phyloP scores from a whole-genome alignment of 2,113 vertebrate genomes.

The Montifringilla adamsi region DNA sequence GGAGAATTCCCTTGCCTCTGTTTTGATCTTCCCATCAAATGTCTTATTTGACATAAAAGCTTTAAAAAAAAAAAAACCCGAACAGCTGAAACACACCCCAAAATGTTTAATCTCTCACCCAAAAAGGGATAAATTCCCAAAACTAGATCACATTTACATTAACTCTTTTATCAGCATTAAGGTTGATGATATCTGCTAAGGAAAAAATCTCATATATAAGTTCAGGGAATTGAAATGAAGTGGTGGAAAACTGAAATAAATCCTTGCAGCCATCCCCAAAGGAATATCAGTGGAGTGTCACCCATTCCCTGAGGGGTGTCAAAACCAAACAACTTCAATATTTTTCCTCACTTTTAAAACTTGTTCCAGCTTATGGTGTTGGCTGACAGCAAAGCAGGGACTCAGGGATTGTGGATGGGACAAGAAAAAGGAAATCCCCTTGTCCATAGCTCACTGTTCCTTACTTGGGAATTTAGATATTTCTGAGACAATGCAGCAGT shows the following conservation, averaged over 20 bases:
- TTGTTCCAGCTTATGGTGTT: background rate
- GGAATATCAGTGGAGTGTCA: background rate
- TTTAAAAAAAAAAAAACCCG: background rate
- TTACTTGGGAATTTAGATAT: background rate
- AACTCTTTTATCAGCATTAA: background rate
- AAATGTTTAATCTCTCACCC: background rate
- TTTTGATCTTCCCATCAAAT: background rate
- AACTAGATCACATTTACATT: background rate
- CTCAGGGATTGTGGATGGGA: background rate
- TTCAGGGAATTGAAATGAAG: background rate
- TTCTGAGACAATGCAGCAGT: background rate
- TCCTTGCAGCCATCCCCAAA: background rate
- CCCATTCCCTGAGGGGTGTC: background rate
- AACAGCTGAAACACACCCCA: background rate
- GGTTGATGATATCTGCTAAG: background rate
- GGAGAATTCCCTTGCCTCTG: background rate
- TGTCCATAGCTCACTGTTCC: background rate
- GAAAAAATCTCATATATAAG: background rate
- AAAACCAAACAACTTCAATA: background rate
- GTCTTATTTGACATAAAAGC: background rate
- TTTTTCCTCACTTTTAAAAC: background rate
- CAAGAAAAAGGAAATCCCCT: background rate
- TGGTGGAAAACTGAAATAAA: background rate
- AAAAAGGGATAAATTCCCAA: background rate
- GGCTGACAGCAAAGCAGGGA: background rate